phyloP scores from a whole-genome alignment of 2,797 vertebrate species.

The Chaunax sp. region DNA sequence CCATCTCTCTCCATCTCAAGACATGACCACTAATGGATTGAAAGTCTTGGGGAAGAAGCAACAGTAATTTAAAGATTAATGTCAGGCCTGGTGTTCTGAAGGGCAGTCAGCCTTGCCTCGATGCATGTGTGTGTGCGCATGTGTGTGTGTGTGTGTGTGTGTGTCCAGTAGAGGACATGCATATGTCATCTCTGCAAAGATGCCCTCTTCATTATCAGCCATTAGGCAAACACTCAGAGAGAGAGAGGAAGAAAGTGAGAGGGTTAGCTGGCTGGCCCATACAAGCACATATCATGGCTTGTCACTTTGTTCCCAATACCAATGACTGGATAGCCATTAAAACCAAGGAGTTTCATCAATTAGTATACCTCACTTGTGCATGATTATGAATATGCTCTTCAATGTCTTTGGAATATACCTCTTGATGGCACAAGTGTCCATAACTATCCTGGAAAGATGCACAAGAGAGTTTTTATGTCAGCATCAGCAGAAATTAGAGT shows the following conservation, averaged over 20 bases:
- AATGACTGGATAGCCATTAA: slow-evolving; percentile 49
- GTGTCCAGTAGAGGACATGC: slow-evolving; percentile 58
- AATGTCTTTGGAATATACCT: slow-evolving; percentile 43
- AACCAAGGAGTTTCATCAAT: slow-evolving; percentile 61
- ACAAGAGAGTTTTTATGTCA: neutral
- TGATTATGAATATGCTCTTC: slow-evolving; percentile 39
- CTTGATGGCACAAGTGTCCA: slow-evolving; percentile 8
- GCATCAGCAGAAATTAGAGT: neutral
- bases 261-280: slow-evolving; percentile 63
- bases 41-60: slow-evolving; percentile 81
- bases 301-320: slow-evolving; percentile 51
- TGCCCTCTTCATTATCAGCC: slow-evolving; percentile 79
- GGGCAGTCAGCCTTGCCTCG: slow-evolving; percentile 65
- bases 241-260: slow-evolving; percentile 41
- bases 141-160: slow-evolving; percentile 19
- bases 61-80: slow-evolving; percentile 86
- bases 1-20: slow-evolving; percentile 78
- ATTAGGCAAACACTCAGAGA: slow-evolving; percentile 70
- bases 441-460: neutral
- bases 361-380: slow-evolving; percentile 37
- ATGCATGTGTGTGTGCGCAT: slow-evolving; percentile 19
- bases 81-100: slow-evolving; percentile 81
- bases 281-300: slow-evolving; percentile 63
- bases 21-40: slow-evolving; percentile 81
- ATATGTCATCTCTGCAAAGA: slow-evolving; percentile 73